These are phyloP conservation scores for Raphicerus campestris DNA, from an alignment of 2,113 vertebrate genomes.

Conservation along the genomic window DNA sequence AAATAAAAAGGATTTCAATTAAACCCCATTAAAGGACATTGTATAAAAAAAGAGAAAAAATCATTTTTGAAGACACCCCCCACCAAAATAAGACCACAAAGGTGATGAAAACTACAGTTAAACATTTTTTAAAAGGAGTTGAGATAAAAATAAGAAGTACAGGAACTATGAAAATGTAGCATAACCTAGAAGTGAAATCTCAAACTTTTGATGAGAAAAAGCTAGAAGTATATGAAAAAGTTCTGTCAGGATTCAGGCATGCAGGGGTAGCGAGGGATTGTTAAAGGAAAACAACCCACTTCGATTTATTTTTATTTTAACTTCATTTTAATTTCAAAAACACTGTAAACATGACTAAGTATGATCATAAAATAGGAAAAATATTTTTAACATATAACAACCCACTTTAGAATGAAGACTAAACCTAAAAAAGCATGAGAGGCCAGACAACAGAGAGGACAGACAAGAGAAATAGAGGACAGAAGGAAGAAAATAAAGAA, in stretches of 20 bases:
- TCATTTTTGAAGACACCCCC: background rate
- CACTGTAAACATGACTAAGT: background rate
- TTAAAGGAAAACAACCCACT: background rate
- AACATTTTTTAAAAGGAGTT: too few species aligned
- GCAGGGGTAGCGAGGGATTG: accelerated
- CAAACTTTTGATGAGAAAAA: background rate
- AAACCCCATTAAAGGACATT: background rate
- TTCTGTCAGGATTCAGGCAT: background rate
- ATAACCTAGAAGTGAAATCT: background rate
- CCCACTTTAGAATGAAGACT: background rate
- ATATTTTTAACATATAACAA: background rate
- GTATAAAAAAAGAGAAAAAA: background rate
- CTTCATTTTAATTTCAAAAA: background rate
- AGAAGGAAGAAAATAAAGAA: background rate
- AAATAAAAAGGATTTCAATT: background rate
- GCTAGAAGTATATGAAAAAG: background rate
- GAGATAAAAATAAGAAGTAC: background rate
- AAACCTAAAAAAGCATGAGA: background rate
- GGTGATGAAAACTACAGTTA: background rate
- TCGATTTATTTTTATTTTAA: background rate
- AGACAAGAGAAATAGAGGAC: background rate
- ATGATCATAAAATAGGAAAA: background rate
- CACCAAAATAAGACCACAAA: background rate
- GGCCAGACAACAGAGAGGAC: background rate
- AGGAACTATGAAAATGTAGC: background rate